Percentiles rank a stretch among this genome's conserved stretches.
Conservation (phyloP, 2,797 vertebrate genomes). For the Microhierax caerulescens region DNA sequence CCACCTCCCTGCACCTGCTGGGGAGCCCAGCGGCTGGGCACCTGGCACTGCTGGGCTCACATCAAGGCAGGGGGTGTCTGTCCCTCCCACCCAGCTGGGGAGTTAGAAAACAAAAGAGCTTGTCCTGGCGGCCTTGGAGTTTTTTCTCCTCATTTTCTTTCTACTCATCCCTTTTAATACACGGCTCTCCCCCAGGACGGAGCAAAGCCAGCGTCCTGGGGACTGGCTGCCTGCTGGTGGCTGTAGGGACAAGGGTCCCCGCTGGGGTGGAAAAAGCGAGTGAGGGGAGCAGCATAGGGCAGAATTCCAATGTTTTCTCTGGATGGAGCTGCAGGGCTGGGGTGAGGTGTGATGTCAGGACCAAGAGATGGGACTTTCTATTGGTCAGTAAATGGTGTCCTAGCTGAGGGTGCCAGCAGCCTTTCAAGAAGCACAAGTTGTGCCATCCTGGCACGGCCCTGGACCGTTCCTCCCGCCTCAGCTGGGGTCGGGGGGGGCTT, state of each 20-base stretch:
- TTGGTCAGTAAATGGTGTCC: background rate
- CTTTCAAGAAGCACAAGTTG: background rate
- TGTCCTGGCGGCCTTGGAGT: background rate
- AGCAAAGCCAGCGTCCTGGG: background rate
- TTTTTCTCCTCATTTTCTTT: background rate
- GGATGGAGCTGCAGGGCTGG: background rate
- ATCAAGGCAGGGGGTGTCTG: background rate
- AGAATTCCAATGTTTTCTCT: background rate
- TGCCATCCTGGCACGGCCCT: background rate
- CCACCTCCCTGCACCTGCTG: background rate
- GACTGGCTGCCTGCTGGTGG: background rate
- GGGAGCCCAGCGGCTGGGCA: background rate
- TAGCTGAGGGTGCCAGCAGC: background rate
- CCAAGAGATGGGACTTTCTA: background rate
- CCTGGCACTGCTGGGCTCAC: background rate
- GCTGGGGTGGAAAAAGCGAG: background rate
- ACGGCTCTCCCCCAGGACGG: fast-evolving
- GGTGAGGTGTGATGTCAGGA: background rate
- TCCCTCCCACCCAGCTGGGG: background rate
- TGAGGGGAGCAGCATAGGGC: background rate
- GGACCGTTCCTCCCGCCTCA: background rate
- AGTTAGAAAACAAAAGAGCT: background rate
- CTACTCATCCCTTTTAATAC: background rate
- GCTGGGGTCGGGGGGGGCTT: background rate
- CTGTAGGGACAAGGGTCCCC: background rate